Base-by-base conservation (phyloP, 2,888 invertebrate species). In the Tetragnatha montana region DNA sequence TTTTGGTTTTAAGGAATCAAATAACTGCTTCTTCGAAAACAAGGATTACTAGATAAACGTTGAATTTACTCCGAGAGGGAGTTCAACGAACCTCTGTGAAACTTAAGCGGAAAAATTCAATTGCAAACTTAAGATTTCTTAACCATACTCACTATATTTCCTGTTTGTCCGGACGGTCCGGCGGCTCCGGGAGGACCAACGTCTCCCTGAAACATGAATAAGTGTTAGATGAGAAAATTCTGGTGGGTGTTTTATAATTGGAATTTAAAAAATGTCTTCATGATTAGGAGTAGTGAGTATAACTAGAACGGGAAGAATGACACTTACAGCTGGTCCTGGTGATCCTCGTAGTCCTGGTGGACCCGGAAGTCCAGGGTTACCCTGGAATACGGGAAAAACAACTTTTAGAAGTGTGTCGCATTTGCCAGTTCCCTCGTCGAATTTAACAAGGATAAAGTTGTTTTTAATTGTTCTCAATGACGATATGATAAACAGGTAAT, bases 261-360 rank as follows among this genome's bases (percentile, higher is more conserved):
- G 78, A 68, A 78, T 50, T 8, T 22, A 73, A 76, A 51, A 47
- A 82, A 71, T 35, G 35, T 35, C 35, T 35, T 1, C 35, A 35
- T 35, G 35, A 35, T 35, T 35, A 35, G 35, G 35, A 35, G 35
- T 35, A 35, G 35, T 35, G 4, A 35, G 4, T 35, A 73, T 21
- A 69, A 10, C n/a, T 12, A 0, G 8, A 73, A 50, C 17, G 50
- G 4, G 6, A 50, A 51, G 17, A 51, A 68, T n/a, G 4, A 35
- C 1, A 86, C 91, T 90, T 94, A 95, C 95, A 35, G 95, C 95
- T 92, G 95, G 93, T 79, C 97, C 97, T 87, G 95, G 95, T 91
- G 96, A 94, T 87, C 97, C 97, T 92, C 96, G 94, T 93, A 97
- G 97, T 69, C 98, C 98, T 14, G 96, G 89, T 8, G 92, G 91